Base-by-base conservation (phyloP, 2,113 vertebrate genomes). In the Gnathonemus echidnorhynchus region DNA sequence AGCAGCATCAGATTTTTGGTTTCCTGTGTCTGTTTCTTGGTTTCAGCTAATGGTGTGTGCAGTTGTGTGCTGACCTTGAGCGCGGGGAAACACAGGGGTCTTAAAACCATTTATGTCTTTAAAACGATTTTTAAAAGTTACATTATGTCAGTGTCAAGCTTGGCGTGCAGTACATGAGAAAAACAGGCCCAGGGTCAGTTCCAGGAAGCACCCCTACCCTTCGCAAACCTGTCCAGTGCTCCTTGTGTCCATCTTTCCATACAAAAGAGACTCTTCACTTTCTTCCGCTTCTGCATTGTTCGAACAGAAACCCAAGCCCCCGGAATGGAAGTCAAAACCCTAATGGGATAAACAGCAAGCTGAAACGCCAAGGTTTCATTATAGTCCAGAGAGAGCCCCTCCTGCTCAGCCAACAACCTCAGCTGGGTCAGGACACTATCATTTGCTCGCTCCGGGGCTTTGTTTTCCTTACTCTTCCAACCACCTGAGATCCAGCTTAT, bases 291-390 rank as follows among this genome's bases (percentile, higher is more conserved):
- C 58, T 88, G 39, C 50, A 49, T 53, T 58, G 52, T 83, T 83
- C 21, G 27, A 35, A 11, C 66, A 39, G 4, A 85, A 84, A 7
- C 19, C 83, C 86, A 21, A 66, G 13, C 56, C 49, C 58, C 46
- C 24, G 27, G 39, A 58, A 62, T 56, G 50, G 11, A 77, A 87
- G 50, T 83, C 52, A 84, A 24, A 46, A 88, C 74, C 74, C 74
- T 84, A 39, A 90, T 88, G 70, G 74, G 90, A 88, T 58, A 90
- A 84, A 49, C 70, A 48, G 74, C 17, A 13, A 45, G 87, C 2
- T 48, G 46, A 35, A 85, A 46, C 19, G 49, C 50, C 24, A 50
- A 19, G 6, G 5, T 35, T 56, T 88, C 50, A 90, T 83, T 90
- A 48, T 24, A 17, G 17, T 46, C 49, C 27, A 7, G 52, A 46